Base-by-base conservation (phyloP, 2,888 invertebrate genomes). In the Agrochola lota region DNA sequence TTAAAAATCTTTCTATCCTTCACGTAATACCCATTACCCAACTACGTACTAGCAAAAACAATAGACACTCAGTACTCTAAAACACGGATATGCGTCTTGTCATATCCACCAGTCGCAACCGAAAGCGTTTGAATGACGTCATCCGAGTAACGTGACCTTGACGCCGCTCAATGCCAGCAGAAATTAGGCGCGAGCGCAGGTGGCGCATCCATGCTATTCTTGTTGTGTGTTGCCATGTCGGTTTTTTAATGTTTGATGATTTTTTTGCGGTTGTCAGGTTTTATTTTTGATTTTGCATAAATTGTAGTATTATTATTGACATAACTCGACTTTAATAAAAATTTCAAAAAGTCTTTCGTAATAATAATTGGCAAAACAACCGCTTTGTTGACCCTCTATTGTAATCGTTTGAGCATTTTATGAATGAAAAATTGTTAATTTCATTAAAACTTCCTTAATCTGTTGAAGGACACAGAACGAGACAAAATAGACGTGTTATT, bases 101-200 rank as follows among this genome's bases (percentile, higher is more conserved):
- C 89, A 77, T 88, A 81, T 81, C 75, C 85, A 87, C 88, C 83
- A 83, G 80, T 80, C 77, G 86, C 67, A 78, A 73, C 89, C 89
- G 88, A 88, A 88, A 88, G 87, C 89, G 88, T 81, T 73, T 81
- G 77, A 74, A 84, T 96, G 95, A 96, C 95, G 96, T 96, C 95
- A 95, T 85, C 80, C 93, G 93, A 93, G 93, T 49, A 63, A 23
- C 88, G 90, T 85, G 93, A 95, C 96, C 96, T 96, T 96, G 96
- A 90, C 91, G 91, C 88, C 87, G 91, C 92, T 93, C 96, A 96
- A 95, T 96, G 96, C 95, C 95, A 94, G 92, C 92, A 91, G 92
- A 93, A 94, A 94, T 94, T 95, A 91, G 94, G 92, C 92, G 85
- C 82, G 82, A 78, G 80, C 87, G 90, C 90, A 91, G 88, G 90